Evolutionary conservation across 1,140 invertebrate species (phyloP), one percentile per base, ranked within the genome.

Genomic region (Lepidurus arcticus): DNA sequence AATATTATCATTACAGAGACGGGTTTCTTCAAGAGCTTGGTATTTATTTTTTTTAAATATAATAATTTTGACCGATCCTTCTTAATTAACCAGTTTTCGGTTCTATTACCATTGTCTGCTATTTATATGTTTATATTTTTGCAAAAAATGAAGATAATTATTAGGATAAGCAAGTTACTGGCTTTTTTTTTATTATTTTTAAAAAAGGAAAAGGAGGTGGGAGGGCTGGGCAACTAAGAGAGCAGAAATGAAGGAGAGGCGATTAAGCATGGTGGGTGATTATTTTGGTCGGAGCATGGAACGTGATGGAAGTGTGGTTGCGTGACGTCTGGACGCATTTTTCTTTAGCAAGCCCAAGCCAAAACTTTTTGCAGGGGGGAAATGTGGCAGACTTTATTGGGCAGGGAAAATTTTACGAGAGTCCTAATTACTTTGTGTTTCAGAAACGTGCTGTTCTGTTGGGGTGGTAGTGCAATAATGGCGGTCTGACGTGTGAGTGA

Each of bases 251-350:
- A 21, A 65, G 13, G 53, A 1, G 13, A 13, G 13, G 53, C 53
- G 53, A 65, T 65, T n/a, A 65, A 65, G 53, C 53, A 9, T 16
- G 53, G 53, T 47, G 21, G 53, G 21, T 11, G 53, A 16, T 9
- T 9, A 16, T 65, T 9, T 13, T 13, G 53, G 8, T 65, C 6
- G 13, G 53, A 21, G 8, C 7, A 21, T 47, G 53, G 53, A 65
- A 65, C 53, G 53, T 65, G 53, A 65, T 65, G 53, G 53, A 34
- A 34, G 34, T 34, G 34, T 34, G 34, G 8, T 65, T 65, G 53
- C 53, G 53, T 65, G 53, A 65, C 53, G 53, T 65, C 53, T 65
- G 53, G 53, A 16, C 53, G 53, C 53, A 65, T 65, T 65, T 65
- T 16, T n/a, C 34, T 34, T 34, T 34, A 34, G 53, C 9, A 65